Percentiles rank a stretch among this genome's conserved stretches.
Conservation (phyloP, 2,113 vertebrate species). For the Coregonus clupeaformis region DNA sequence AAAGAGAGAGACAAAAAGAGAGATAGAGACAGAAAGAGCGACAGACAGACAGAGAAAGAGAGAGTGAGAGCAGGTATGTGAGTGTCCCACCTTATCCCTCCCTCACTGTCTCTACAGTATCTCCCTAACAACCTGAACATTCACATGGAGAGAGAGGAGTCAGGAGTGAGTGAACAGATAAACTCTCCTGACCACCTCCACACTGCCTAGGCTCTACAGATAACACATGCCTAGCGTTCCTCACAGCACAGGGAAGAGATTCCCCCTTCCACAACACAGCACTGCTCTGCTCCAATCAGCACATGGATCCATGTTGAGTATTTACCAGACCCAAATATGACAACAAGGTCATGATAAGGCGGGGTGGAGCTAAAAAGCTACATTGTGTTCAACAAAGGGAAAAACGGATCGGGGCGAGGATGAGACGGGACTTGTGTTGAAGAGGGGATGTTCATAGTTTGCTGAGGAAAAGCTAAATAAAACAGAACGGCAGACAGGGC, state of each 20-base stretch:
- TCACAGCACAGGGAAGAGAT: conserved; percentile 1
- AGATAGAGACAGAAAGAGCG: conserved; percentile 6
- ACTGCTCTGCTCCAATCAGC: conserved; percentile 35
- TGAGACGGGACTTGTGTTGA: conserved; percentile 63
- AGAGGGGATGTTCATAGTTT: conserved; percentile 38
- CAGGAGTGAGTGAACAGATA: conserved; percentile 57
- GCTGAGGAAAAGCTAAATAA: conserved; percentile 49
- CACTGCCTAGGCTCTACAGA: conserved; percentile 37
- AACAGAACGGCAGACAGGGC: conserved; percentile 32
- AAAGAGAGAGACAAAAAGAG: conserved; percentile 13
- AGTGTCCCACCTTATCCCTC: neutral
- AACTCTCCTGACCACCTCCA: conserved; percentile 25
- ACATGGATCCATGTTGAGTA: conserved; percentile 54
- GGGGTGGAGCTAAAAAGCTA: conserved; percentile 53
- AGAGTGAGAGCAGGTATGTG: neutral
- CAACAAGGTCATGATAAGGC: conserved; percentile 62
- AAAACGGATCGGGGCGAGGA: conserved; percentile 45
- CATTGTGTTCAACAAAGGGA: conserved; percentile 65
- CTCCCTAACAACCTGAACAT: conserved; percentile 42
- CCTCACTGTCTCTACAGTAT: conserved; percentile 9
- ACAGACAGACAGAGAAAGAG: conserved; percentile 15
- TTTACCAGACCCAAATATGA: conserved; percentile 54
- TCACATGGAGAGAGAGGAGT: conserved; percentile 35
- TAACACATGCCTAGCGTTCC: conserved; percentile 49
- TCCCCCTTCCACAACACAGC: conserved; percentile 1